Evolutionary conservation across 2,113 vertebrate species (phyloP).

Genomic region (Lepisosteus osseus): DNA sequence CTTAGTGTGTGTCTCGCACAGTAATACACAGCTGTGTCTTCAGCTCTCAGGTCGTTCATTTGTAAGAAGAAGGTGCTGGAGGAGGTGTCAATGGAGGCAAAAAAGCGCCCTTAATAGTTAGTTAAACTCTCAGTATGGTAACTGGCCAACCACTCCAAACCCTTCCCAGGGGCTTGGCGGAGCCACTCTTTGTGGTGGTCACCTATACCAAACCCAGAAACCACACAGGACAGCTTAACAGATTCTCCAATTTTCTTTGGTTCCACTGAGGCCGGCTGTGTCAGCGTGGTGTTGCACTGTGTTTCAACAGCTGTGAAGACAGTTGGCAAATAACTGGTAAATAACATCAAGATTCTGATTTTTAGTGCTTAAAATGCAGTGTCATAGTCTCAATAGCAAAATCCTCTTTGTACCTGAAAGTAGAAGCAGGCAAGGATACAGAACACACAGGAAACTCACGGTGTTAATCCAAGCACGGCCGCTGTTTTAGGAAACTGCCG

Average conservation of each 20-base stretch:
- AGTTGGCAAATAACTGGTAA: too few relatives aligned
- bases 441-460: too few relatives aligned
- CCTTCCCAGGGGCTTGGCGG: background rate
- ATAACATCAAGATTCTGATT: too few relatives aligned
- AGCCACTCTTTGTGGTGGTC: background rate
- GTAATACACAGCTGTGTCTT: background rate
- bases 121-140: slow-evolving; percentile 10
- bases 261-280: background rate
- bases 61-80: background rate
- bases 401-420: too few relatives aligned
- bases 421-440: too few relatives aligned
- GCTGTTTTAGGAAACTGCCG: too few relatives aligned
- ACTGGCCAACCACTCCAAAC: background rate
- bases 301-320: too few relatives aligned
- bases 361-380: too few relatives aligned
- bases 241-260: background rate
- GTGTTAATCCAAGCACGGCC: too few relatives aligned
- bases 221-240: background rate
- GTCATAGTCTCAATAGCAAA: too few relatives aligned
- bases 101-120: background rate
- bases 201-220: background rate
- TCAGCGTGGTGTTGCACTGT: background rate
- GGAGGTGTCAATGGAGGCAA: background rate
- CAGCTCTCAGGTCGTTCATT: background rate
- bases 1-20: slow-evolving; percentile 1